A percentile compares a stretch with the other conserved stretches of the same genome.
phyloP scores from a whole-genome alignment of 2,797 vertebrate genomes.

The Bovichtus variegatus region DNA sequence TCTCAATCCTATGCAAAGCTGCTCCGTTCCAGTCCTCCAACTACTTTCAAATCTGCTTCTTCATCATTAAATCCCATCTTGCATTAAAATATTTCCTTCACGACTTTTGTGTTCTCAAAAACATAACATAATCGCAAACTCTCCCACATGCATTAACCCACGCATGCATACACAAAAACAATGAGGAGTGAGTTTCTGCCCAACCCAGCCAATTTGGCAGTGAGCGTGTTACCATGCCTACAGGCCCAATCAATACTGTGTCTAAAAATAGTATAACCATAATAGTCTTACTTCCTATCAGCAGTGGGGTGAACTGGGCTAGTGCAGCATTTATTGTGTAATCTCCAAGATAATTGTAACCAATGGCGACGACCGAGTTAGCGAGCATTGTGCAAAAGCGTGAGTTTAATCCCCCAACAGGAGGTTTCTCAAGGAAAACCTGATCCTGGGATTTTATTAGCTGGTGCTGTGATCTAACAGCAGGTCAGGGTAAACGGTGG shows the following conservation, averaged over 20 bases:
- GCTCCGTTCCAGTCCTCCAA: background rate
- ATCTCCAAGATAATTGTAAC: constrained; percentile 58
- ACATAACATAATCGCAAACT: constrained; percentile 31
- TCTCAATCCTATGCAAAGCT: background rate
- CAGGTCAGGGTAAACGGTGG: constrained; percentile 39
- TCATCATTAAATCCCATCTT: constrained; percentile 1
- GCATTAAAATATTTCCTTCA: background rate
- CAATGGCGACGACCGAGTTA: constrained; percentile 26
- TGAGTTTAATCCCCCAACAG: constrained; percentile 63
- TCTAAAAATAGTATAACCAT: constrained; percentile 79
- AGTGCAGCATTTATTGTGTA: constrained; percentile 60
- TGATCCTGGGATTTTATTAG: constrained; percentile 57
- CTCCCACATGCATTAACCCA: constrained; percentile 38
- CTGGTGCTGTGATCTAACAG: constrained; percentile 34
- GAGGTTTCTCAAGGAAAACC: constrained; percentile 64
- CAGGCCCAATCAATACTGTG: constrained; percentile 76
- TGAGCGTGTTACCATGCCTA: constrained; percentile 75
- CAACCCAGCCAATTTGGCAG: constrained; percentile 59
- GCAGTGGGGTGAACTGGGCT: constrained; percentile 49
- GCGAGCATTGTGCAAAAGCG: constrained; percentile 47
- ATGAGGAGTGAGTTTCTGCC: constrained; percentile 33
- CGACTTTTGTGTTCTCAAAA: background rate
- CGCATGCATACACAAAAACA: constrained; percentile 13
- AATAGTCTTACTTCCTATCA: constrained; percentile 72
- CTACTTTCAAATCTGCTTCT: background rate